These are phyloP conservation scores for Sminthurides aquaticus DNA, from an alignment of 2,888 invertebrate genomes.

Conservation along the genomic window DNA sequence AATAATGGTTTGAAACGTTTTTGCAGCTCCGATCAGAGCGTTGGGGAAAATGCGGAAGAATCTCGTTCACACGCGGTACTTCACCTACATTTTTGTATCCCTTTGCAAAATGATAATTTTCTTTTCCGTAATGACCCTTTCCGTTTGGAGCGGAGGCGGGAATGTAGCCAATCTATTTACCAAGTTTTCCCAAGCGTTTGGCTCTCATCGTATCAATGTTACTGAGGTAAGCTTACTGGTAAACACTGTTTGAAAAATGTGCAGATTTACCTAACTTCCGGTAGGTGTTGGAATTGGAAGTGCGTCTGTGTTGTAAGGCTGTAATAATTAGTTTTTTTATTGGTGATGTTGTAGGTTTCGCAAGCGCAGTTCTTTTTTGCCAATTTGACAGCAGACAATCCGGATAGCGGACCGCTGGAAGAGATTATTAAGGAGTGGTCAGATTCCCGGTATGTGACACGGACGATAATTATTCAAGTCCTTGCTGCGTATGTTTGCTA, in stretches of 20 bases:
- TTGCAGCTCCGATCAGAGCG: constrained; percentile 45
- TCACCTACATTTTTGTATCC: constrained; percentile 81
- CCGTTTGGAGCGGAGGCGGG: constrained; percentile 66
- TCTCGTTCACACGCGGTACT: constrained; percentile 72
- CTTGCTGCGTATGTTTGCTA: constrained; percentile 79
- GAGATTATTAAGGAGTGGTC: constrained; percentile 40
- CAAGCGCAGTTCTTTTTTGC: not conserved
- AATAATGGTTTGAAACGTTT: constrained; percentile 9
- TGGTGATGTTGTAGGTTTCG: constrained; percentile 13
- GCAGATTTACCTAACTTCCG: too few species aligned
- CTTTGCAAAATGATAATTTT: constrained; percentile 84
- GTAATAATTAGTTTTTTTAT: too few species aligned
- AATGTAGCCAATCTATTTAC: constrained; percentile 69
- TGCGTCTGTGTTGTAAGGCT: too few species aligned
- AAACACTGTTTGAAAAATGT: too few species aligned
- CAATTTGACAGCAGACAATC: constrained; percentile 57
- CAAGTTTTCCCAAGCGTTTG: constrained; percentile 66
- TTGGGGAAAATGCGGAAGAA: constrained; percentile 72
- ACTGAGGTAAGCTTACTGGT: constrained; percentile 63
- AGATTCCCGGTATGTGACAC: constrained; percentile 29
- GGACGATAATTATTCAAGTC: constrained; percentile 60
- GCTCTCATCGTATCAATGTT: constrained; percentile 68
- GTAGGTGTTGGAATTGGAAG: too few species aligned
- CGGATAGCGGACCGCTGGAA: constrained; percentile 56
- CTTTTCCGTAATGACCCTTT: constrained; percentile 64